Conservation (phyloP, 2,797 vertebrate genomes). For the Pantherophis vulpinus region DNA sequence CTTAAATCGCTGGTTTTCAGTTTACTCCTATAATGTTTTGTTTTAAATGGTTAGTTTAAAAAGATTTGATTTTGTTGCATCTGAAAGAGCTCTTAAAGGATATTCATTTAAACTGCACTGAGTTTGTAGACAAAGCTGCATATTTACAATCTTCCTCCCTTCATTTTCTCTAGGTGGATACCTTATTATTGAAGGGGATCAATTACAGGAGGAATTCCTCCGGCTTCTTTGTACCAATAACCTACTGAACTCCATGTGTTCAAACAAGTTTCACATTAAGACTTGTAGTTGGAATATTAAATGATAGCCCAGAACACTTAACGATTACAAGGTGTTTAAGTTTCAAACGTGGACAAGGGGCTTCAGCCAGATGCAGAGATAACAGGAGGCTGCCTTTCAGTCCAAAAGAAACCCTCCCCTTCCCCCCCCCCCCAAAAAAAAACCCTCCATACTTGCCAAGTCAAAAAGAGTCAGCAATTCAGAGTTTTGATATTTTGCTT, state of each 20-base stretch:
- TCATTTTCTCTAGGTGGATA: too few species aligned
- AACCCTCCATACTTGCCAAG: not conserved
- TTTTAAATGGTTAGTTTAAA: not conserved
- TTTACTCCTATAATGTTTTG: not conserved
- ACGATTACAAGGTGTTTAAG: not conserved
- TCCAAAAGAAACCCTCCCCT: not conserved
- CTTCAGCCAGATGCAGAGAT: not conserved
- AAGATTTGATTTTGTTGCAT: not conserved
- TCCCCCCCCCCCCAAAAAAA: not conserved
- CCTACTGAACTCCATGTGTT: not conserved
- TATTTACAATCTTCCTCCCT: not conserved
- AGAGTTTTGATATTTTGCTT: not conserved
- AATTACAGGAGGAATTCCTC: not conserved
- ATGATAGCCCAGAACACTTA: not conserved
- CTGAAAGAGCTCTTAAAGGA: not conserved
- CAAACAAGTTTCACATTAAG: not conserved
- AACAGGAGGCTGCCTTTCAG: not conserved
- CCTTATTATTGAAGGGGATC: not conserved
- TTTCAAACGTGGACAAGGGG: not conserved
- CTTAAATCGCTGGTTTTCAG: not conserved
- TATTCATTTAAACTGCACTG: not conserved
- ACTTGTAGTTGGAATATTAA: not conserved
- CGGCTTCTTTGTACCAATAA: not conserved
- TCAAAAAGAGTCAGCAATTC: not conserved
- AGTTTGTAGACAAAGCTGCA: not conserved